Percentiles rank a stretch among this genome's conserved stretches.
Evolutionary conservation across 2,888 invertebrate genomes (phyloP).

Genomic region (Volucella zonaria): DNA sequence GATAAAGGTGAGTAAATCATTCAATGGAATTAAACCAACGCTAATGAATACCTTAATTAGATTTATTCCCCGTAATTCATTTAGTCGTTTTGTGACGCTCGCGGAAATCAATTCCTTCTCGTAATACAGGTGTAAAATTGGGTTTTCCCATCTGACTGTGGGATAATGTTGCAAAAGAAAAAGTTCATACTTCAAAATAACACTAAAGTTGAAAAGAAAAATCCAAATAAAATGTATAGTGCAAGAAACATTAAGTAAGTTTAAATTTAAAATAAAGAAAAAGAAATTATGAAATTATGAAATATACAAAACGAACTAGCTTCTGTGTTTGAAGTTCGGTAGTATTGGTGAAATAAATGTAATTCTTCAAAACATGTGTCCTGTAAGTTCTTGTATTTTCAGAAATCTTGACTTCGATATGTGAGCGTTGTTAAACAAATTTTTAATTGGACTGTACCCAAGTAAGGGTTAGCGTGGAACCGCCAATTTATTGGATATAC

Average conservation of each 20-base stretch:
- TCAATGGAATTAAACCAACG: constrained; percentile 43
- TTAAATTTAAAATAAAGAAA: not conserved
- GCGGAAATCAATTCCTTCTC: not conserved
- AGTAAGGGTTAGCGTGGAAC: too few species aligned
- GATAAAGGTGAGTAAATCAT: constrained; percentile 38
- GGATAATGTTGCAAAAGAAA: constrained; percentile 43
- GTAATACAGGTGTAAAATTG: not conserved
- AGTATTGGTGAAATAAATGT: too few species aligned
- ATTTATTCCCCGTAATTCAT: constrained; percentile 21
- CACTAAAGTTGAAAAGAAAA: constrained; percentile 4
- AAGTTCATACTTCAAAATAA: constrained; percentile 28
- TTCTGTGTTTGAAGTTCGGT: not conserved
- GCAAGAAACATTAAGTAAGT: constrained; percentile 42
- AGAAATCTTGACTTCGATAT: too few species aligned
- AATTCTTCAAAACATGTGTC: too few species aligned
- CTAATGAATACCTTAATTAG: constrained; percentile 56
- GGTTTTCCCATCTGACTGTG: not conserved
- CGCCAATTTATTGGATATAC: too few species aligned
- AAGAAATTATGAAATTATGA: too few species aligned
- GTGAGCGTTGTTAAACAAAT: too few species aligned
- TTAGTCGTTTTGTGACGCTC: constrained; percentile 39
- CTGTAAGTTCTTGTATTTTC: too few species aligned
- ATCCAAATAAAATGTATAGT: constrained; percentile 46
- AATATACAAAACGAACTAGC: not conserved
- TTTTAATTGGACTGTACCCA: too few species aligned